Base-by-base conservation (phyloP, 2,797 vertebrate species). In the Chanos chanos region DNA sequence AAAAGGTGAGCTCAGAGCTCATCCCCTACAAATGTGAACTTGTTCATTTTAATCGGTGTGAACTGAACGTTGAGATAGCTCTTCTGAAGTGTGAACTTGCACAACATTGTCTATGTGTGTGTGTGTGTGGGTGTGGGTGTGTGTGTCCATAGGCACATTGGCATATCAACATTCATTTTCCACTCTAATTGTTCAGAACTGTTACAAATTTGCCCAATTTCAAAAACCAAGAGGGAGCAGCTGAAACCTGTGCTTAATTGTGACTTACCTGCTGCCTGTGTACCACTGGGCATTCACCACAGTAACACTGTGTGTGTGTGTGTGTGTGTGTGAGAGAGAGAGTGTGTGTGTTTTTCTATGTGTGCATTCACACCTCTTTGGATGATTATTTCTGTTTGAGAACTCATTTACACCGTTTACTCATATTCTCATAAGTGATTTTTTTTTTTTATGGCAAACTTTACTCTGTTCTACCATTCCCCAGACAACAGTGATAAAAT, bases 121-220 rank as follows among this genome's bases (percentile, higher is more conserved):
- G 56, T 71, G 66, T 50, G 60, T 30, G 31, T 37, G 48, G 0
- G 49, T 64, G 55, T 16, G 13, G 52, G 13, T 64, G 31, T 55
- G 25, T 48, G 43, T 64, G 51, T 25, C 25, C n/a, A 64, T 53
- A 43, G 50, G 22, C 47, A 34, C 18, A 34, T 40, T 53, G 40
- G 47, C 51, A 73, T 49, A 67, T 67, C 53, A 58, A 37, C 40
- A 13, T 61, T 78, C 66, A 77, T 75, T 85, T 76, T 68, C 71
- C 51, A 70, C 70, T 66, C 54, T 77, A 76, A 81, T 65, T 76
- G 71, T 70, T 55, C 44, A 48, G 72, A 81, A 80, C 87, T 77
- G 76, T 68, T 66, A 65, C 56, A 77, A 66, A 84, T 82, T 82
- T 77, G 66, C 33, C 71, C 77, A 83, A 81, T 85, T 79, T 84